Percentiles rank a stretch among this genome's conserved stretches.
These are phyloP conservation scores for Delichon dasypus DNA, from an alignment of 2,797 vertebrate genomes.

Conservation along the genomic window DNA sequence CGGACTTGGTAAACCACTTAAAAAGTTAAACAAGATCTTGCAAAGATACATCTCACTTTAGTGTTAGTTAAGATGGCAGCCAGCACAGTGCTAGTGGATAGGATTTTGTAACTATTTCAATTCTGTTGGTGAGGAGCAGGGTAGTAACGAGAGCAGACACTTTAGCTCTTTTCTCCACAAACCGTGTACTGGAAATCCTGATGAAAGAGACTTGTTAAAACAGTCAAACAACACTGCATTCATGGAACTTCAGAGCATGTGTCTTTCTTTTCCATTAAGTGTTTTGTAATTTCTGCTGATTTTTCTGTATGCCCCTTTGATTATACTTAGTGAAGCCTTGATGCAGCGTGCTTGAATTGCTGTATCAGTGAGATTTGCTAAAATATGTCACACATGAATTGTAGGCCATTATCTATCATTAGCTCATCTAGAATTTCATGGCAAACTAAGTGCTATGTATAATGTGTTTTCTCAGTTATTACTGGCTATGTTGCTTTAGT, in stretches of 20 bases:
- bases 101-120: background rate
- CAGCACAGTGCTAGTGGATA: background rate
- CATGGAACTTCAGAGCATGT: background rate
- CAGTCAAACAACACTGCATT: background rate
- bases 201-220: background rate
- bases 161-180: background rate
- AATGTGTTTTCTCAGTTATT: slow-evolving; percentile 29
- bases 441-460: background rate
- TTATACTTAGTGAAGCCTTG: background rate
- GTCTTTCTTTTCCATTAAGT: background rate
- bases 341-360: background rate
- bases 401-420: slow-evolving; percentile 36
- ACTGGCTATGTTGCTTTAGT: background rate
- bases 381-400: slow-evolving; percentile 38
- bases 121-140: background rate
- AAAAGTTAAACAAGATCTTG: background rate
- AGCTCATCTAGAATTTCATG: slow-evolving; percentile 39
- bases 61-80: background rate
- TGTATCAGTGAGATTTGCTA: slow-evolving; percentile 15
- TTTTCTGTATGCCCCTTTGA: background rate
- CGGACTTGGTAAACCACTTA: background rate
- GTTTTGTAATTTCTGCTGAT: background rate
- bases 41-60: background rate
- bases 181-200: background rate
- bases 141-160: background rate